Base-by-base conservation (phyloP, 2,888 invertebrate genomes). In the Epinotia demarniana region DNA sequence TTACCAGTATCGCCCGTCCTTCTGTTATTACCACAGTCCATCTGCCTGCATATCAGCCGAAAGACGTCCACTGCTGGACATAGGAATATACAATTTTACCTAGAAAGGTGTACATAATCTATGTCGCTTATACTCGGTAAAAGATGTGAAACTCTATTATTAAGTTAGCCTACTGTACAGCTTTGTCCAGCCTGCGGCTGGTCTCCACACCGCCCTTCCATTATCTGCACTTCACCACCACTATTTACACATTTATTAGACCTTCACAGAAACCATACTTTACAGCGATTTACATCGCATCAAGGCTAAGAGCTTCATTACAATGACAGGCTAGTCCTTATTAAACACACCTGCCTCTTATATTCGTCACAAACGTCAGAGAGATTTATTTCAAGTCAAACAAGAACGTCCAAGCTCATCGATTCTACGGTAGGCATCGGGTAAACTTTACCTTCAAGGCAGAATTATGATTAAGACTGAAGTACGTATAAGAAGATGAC, bases 151-250 rank as follows among this genome's bases (percentile, higher is more conserved):
- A 3, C 18, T 70, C 46, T 46, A 19, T 39, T 39, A 43, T 43
- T 5, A 43, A 72, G 60, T 67, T 53, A 19, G 74, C 72, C 71
- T 67, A 57, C 75, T 75, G 75, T 75, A 43, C 27, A 11, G 27
- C 23, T 72, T 61, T 67, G 18, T 67, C 27, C 46, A 46, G 27
- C 53, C 72, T 5, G 72, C 39, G 46, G 61, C 46, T 53, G 68
- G 71, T 74, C 77, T 70, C 77, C 79, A 79, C 78, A 73, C 80
- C 77, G 77, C 81, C 78, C 78, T 73, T 75, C 79, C 75, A 77
- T 80, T 80, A 81, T 75, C 77, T 75, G 78, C 79, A 76, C 80
- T 77, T 76, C 80, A 80, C 79, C 78, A 78, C 77, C 78, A 78
- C 75, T 75, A 60, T 77, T 79, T 79, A 79, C 79, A 77, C 79